Evolutionary conservation across 92 coral and sea anemone species (phyloP).

Genomic region (Siderastrea siderea): DNA sequence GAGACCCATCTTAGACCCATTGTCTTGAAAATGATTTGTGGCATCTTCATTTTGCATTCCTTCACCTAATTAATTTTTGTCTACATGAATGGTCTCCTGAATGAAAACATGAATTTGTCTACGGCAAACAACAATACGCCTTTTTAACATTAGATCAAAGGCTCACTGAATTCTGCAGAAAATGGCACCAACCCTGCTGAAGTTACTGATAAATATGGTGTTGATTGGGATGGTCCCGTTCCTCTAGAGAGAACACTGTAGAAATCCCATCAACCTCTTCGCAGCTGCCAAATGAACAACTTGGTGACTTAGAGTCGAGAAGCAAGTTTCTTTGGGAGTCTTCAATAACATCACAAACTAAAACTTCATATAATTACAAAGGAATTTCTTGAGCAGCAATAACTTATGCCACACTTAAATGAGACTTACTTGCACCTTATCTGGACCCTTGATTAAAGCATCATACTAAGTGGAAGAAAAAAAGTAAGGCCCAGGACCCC

Average conservation of each 20-base stretch:
- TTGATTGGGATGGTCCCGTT: conserved; percentile 65
- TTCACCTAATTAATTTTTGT: conserved; percentile 51
- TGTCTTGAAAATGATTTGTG: conserved; percentile 60
- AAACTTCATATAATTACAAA: conserved; percentile 62
- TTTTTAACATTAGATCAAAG: conserved; percentile 59
- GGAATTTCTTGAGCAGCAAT: conserved; percentile 52
- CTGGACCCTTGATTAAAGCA: conserved; percentile 71
- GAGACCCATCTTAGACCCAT: conserved; percentile 61
- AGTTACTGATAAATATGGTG: conserved; percentile 57
- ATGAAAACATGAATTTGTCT: conserved; percentile 40
- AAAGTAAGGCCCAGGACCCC: conserved; percentile 73
- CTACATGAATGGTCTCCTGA: conserved; percentile 57
- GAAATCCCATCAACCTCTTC: conserved; percentile 55
- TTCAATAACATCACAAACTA: conserved; percentile 51
- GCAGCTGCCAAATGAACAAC: conserved; percentile 48
- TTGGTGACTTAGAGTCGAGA: conserved; percentile 40
- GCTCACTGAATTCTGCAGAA: conserved; percentile 65
- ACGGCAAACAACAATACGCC: conserved; percentile 57
- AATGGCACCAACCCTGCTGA: conserved; percentile 50
- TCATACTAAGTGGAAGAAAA: conserved; percentile 69
- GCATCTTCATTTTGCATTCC: conserved; percentile 59
- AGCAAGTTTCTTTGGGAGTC: conserved; percentile 32
- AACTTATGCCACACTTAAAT: background rate
- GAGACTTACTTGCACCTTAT: conserved; percentile 37
- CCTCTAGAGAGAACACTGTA: conserved; percentile 55